phyloP scores from a whole-genome alignment of 2,113 vertebrate species.

The Ptyas mucosa region DNA sequence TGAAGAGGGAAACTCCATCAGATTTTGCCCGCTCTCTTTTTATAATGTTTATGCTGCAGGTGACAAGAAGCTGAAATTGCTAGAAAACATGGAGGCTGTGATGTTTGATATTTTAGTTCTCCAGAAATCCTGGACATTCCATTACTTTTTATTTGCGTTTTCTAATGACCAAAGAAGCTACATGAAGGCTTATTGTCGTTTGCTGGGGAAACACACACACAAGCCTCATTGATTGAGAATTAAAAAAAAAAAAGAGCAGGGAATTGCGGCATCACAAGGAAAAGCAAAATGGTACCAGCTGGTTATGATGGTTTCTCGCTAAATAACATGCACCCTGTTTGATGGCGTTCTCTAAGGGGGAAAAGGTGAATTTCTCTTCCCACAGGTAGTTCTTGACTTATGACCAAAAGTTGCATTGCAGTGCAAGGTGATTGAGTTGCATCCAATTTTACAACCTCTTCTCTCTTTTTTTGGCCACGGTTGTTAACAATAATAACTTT shows the following conservation, averaged over 20 bases:
- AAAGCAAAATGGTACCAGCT: conserved; percentile 82
- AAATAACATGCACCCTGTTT: conserved; percentile 35
- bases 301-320: conserved; percentile 46
- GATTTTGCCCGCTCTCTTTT: background rate
- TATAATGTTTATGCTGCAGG: background rate
- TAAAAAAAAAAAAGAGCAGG: background rate
- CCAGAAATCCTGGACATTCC: background rate
- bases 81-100: background rate
- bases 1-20: background rate
- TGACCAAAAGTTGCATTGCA: background rate
- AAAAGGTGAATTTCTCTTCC: conserved; percentile 24
- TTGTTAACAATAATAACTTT: background rate
- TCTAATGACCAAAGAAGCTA: background rate
- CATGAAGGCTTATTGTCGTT: background rate
- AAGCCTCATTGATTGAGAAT: background rate
- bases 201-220: background rate
- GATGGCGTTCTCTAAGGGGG: conserved; percentile 32
- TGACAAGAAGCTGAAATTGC: background rate
- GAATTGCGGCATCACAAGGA: background rate
- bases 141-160: background rate
- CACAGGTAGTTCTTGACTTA: background rate
- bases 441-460: background rate
- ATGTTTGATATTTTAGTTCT: background rate
- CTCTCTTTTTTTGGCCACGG: background rate
- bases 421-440: background rate